Evolutionary conservation across 1,140 invertebrate genomes (phyloP).

Genomic region (Drosophila serrata): DNA sequence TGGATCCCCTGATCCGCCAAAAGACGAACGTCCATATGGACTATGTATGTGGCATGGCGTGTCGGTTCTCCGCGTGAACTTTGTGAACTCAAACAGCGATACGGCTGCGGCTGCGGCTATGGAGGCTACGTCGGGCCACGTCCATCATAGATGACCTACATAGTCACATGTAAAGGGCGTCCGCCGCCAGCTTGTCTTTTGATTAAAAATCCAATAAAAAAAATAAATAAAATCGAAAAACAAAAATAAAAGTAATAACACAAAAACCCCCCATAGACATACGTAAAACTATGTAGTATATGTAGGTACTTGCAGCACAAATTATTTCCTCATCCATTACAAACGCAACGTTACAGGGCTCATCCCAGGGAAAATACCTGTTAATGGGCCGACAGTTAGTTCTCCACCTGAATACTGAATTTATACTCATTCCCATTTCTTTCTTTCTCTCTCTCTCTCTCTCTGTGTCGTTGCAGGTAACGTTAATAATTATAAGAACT

Average conservation of each 20-base stretch:
- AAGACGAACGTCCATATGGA: neutral
- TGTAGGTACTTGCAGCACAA: neutral
- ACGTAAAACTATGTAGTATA: neutral
- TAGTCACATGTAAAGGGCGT: conserved; percentile 38
- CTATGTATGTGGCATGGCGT: conserved; percentile 43
- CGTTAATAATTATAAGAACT: conserved; percentile 32
- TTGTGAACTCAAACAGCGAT: conserved; percentile 48
- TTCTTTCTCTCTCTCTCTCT: conserved; percentile 6
- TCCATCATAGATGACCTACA: conserved; percentile 70
- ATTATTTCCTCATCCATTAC: conserved; percentile 22
- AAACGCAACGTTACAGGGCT: conserved; percentile 1
- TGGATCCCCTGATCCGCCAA: conserved; percentile 9
- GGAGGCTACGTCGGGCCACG: conserved; percentile 13
- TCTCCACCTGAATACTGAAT: conserved; percentile 12
- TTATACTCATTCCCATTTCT: neutral
- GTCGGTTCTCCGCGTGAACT: conserved; percentile 50
- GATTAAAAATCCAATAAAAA: conserved; percentile 72
- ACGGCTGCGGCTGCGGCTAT: conserved; percentile 49
- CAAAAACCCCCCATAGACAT: conserved; percentile 17
- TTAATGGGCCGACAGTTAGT: conserved; percentile 6
- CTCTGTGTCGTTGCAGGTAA: conserved; percentile 50
- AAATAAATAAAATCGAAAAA: neutral
- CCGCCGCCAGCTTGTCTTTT: conserved; percentile 52
- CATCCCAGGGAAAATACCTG: conserved; percentile 12
- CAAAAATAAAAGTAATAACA: conserved; percentile 11